phyloP scores from a whole-genome alignment of 2,888 invertebrate genomes.

The Drosophila lutescens region DNA sequence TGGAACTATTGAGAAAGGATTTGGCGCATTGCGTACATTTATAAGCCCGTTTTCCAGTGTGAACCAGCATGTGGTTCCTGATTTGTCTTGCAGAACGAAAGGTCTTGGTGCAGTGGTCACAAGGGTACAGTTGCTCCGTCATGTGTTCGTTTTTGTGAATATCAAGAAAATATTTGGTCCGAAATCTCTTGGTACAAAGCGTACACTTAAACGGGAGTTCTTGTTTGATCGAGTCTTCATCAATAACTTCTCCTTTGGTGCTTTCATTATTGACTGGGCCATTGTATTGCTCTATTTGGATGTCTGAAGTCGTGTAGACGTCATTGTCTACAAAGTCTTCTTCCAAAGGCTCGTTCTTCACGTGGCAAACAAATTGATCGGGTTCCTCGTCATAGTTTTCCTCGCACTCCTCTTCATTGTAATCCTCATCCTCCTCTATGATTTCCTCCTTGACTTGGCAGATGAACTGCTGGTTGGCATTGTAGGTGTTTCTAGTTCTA shows the following conservation, averaged over 20 bases:
- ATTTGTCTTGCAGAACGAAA: neutral
- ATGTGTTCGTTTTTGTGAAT: neutral
- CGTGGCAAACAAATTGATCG: neutral
- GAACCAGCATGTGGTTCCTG: neutral
- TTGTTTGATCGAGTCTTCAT: neutral
- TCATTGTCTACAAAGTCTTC: neutral
- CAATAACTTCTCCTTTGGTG: neutral
- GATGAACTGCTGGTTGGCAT: neutral
- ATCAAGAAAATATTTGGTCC: neutral
- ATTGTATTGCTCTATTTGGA: neutral
- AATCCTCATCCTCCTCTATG: neutral
- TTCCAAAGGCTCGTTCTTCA: neutral
- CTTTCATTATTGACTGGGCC: neutral
- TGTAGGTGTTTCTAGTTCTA: neutral
- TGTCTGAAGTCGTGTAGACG: neutral
- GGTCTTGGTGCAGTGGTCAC: neutral
- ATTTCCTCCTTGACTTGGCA: slow-evolving; percentile 1
- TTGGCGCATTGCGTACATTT: neutral
- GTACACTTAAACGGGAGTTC: neutral
- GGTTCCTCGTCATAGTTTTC: neutral
- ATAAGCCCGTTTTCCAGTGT: neutral
- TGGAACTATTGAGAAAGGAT: neutral
- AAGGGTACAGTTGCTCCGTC: neutral
- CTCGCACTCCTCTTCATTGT: neutral
- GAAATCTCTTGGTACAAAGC: neutral